Conservation (phyloP, 2,797 vertebrate species). For the Microtus obscurus region DNA sequence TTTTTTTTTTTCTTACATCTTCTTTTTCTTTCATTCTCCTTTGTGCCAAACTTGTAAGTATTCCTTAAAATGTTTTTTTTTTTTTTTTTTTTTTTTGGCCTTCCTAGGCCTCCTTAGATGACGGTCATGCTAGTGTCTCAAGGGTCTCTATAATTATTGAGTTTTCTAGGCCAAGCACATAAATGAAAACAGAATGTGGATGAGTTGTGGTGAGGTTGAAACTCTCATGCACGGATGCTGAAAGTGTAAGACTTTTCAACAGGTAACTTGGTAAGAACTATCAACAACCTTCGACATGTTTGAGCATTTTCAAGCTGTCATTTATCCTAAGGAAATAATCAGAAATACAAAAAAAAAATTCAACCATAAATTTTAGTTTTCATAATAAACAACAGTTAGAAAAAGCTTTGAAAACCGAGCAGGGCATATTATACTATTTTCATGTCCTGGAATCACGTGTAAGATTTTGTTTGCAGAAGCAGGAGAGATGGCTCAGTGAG, state of each 20-base stretch:
- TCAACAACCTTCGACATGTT: background rate
- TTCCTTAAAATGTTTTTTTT: background rate
- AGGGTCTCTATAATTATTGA: background rate
- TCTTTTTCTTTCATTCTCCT: background rate
- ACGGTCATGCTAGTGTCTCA: background rate
- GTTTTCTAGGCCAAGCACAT: background rate
- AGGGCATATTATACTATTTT: background rate
- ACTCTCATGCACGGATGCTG: background rate
- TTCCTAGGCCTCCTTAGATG: background rate
- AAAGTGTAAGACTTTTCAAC: background rate
- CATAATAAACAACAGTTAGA: background rate
- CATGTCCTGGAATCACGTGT: background rate
- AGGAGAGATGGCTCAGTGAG: background rate
- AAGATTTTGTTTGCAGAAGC: background rate
- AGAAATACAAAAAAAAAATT: background rate
- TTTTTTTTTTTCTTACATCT: background rate
- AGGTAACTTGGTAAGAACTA: conserved; percentile 18
- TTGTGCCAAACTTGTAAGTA: background rate
- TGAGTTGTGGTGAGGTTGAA: background rate
- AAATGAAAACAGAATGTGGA: background rate
- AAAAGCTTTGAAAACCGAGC: background rate
- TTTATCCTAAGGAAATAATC: background rate
- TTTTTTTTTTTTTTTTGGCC: background rate
- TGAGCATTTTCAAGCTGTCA: background rate
- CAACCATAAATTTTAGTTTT: background rate